Evolutionary conservation across 2,113 vertebrate species (phyloP).

Genomic region (Thinocorus orbignyianus): DNA sequence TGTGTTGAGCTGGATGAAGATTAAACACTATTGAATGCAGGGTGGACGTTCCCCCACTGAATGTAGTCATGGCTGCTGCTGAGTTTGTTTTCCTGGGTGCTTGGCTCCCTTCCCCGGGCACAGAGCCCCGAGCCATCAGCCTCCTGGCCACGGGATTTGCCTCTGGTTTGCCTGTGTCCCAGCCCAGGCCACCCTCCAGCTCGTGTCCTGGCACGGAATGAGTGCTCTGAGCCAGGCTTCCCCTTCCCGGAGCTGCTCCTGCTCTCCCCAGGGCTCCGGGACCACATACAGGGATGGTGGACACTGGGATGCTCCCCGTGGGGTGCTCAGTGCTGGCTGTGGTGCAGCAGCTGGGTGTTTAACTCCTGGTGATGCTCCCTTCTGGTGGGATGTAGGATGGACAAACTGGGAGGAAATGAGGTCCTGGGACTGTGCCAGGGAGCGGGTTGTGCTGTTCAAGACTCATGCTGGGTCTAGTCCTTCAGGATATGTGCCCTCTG

Average conservation of each 20-base stretch:
- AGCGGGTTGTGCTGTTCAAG: neutral
- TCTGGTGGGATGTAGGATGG: neutral
- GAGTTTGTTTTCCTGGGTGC: neutral
- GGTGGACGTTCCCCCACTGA: neutral
- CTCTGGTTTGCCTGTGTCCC: neutral
- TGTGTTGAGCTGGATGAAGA: conserved; percentile 69
- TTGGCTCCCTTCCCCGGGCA: neutral
- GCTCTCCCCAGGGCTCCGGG: rapidly evolving
- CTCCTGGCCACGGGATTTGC: too few relatives aligned
- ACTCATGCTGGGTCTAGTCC: rapidly evolving
- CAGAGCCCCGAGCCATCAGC: too few relatives aligned
- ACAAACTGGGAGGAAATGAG: neutral
- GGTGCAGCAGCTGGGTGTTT: rapidly evolving
- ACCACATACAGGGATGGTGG: neutral
- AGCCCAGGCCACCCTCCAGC: neutral
- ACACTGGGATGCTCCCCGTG: rapidly evolving
- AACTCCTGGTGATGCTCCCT: neutral
- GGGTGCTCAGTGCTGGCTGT: rapidly evolving
- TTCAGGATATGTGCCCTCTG: neutral
- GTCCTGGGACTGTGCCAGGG: neutral
- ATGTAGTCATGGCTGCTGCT: conserved; percentile 25
- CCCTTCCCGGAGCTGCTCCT: neutral
- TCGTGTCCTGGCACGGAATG: neutral
- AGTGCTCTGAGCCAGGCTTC: neutral
- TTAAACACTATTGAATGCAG: conserved; percentile 74